A percentile compares a stretch with the other conserved stretches of the same genome.
These are phyloP conservation scores for Drosophila saltans DNA, from an alignment of 1,140 invertebrate genomes.

Conservation along the genomic window DNA sequence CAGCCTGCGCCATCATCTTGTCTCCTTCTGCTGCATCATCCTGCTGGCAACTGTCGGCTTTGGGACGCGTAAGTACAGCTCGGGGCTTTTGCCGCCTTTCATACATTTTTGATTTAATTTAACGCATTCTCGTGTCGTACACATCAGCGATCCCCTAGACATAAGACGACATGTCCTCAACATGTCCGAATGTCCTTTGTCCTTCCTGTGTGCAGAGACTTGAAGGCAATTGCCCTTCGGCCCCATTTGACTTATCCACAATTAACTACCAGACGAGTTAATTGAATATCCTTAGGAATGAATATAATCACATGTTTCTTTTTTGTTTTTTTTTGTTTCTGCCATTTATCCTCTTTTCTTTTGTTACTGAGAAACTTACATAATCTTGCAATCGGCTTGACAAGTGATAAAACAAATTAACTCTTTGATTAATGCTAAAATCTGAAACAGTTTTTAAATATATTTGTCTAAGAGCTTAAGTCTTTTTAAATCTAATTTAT, in stretches of 20 bases:
- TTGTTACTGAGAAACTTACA: background rate
- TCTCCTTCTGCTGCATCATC: constrained; percentile 30
- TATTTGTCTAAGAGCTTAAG: too few species aligned
- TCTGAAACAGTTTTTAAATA: too few species aligned
- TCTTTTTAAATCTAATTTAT: background rate
- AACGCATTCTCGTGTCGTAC: constrained; percentile 45
- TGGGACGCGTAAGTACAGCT: constrained; percentile 70
- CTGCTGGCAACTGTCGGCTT: constrained; percentile 38
- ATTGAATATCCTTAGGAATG: constrained; percentile 8
- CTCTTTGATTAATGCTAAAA: too few species aligned
- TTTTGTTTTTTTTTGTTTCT: background rate
- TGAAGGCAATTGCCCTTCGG: constrained; percentile 20
- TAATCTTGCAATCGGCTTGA: background rate
- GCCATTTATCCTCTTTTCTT: background rate
- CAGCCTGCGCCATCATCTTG: constrained; percentile 23
- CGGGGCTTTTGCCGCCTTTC: constrained; percentile 32
- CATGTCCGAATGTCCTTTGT: constrained; percentile 3
- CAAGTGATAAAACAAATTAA: background rate
- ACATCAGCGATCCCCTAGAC: constrained; percentile 40
- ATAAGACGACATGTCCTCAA: constrained; percentile 31
- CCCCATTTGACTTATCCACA: constrained; percentile 24
- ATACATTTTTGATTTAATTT: constrained; percentile 77
- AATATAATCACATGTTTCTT: background rate
- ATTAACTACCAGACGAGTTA: constrained; percentile 17
- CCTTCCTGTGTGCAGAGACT: constrained; percentile 19